These are phyloP conservation scores for Protaetia brevitarsis DNA, from an alignment of 1,140 invertebrate species.

Conservation along the genomic window DNA sequence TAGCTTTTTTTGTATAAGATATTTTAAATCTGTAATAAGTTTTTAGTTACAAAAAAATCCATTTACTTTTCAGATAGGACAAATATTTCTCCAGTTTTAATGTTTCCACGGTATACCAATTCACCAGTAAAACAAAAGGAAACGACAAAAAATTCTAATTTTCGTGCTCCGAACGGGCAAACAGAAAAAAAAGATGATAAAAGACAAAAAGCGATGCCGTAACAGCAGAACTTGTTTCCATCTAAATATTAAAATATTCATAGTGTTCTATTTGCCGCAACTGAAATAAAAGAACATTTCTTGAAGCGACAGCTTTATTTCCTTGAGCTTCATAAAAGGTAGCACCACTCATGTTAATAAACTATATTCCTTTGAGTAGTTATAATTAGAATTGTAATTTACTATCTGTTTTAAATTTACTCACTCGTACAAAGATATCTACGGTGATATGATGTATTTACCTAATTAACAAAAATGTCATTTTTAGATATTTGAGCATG, in stretches of 20 bases:
- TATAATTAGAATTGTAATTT: too few species aligned
- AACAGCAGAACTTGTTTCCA: constrained; percentile 19
- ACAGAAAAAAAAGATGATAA: constrained; percentile 14
- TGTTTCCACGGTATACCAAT: constrained; percentile 9
- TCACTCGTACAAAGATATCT: too few species aligned
- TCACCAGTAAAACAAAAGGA: constrained; percentile 8
- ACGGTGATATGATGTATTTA: too few species aligned
- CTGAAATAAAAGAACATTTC: constrained; percentile 14
- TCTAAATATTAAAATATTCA: constrained; percentile 23
- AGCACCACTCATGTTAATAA: too few species aligned
- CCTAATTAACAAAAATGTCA: too few species aligned
- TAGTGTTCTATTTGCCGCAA: constrained; percentile 19
- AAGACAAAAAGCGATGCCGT: constrained; percentile 4
- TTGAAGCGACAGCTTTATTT: background rate
- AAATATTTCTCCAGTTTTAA: constrained; percentile 7
- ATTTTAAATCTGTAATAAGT: background rate
- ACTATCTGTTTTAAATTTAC: too few species aligned
- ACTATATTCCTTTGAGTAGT: too few species aligned
- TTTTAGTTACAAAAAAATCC: background rate
- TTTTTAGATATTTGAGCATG: too few species aligned
- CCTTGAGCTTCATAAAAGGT: too few species aligned
- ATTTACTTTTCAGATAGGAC: background rate
- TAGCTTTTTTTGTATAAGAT: too few species aligned
- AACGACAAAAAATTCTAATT: constrained; percentile 11
- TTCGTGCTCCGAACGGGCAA: constrained; percentile 1